phyloP scores from a whole-genome alignment of 2,888 invertebrate species.

The Seira musarum region DNA sequence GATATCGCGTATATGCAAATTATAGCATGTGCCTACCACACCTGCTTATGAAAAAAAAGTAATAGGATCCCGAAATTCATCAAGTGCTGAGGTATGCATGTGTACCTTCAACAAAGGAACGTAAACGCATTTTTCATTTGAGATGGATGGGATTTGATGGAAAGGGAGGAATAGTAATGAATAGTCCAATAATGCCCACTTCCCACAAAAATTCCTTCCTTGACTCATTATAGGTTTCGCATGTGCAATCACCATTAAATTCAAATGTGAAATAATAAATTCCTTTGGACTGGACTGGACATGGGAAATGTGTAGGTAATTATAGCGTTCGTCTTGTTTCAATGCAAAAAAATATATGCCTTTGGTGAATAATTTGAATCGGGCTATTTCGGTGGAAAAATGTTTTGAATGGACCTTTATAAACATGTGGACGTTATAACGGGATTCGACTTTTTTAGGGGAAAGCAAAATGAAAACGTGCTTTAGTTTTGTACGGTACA shows the following conservation, averaged over 20 bases:
- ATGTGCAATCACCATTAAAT: constrained; percentile 28
- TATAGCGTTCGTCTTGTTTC: not conserved
- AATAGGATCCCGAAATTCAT: too few species aligned
- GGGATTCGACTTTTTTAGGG: not conserved
- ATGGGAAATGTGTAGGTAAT: not conserved
- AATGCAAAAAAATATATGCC: too few species aligned
- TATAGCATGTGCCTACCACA: not conserved
- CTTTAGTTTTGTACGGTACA: not conserved
- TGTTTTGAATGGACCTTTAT: too few species aligned
- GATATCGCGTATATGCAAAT: not conserved
- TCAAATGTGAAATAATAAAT: not conserved
- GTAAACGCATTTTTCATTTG: not conserved
- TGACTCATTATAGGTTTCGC: constrained; percentile 2
- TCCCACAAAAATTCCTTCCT: too few species aligned
- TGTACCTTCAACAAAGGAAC: too few species aligned
- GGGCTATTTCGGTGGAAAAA: too few species aligned
- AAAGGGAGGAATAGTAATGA: not conserved
- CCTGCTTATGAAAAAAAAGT: not conserved
- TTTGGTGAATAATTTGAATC: too few species aligned
- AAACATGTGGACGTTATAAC: not conserved
- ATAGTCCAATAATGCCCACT: not conserved
- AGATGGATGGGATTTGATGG: too few species aligned
- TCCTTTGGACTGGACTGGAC: not conserved
- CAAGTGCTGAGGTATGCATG: too few species aligned
- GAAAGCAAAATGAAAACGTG: constrained; percentile 6